These are phyloP conservation scores for Ephestia elutella DNA, from an alignment of 1,140 invertebrate genomes.

Conservation along the genomic window DNA sequence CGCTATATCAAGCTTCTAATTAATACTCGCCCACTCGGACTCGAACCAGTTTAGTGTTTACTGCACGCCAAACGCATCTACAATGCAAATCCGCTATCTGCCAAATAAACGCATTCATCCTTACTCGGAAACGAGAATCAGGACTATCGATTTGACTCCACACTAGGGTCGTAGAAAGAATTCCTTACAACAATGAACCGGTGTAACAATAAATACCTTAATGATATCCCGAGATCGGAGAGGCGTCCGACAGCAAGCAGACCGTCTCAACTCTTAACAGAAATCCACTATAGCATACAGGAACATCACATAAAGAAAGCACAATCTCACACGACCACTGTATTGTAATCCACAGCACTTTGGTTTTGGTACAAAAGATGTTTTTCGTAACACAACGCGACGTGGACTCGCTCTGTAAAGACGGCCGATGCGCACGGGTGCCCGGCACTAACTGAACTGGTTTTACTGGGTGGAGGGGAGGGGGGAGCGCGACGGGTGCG, in stretches of 20 bases:
- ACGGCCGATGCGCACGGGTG: conserved; percentile 59
- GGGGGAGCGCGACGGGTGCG: conserved; percentile 54
- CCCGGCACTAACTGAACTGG: conserved; percentile 71
- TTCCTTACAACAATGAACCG: conserved; percentile 69
- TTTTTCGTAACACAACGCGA: conserved; percentile 65
- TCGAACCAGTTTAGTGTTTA: conserved; percentile 45
- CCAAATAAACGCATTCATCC: conserved; percentile 43
- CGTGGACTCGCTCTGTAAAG: conserved; percentile 19
- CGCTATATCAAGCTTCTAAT: conserved; percentile 51
- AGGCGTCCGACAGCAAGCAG: conserved; percentile 61
- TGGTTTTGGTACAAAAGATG: conserved; percentile 59
- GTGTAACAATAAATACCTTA: conserved; percentile 74
- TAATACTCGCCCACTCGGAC: conserved; percentile 56
- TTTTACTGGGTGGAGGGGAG: conserved; percentile 49
- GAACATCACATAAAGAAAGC: conserved; percentile 60
- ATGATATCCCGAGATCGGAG: conserved; percentile 70
- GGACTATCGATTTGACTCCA: conserved; percentile 65
- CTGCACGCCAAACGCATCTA: conserved; percentile 45
- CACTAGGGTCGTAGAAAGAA: conserved; percentile 60
- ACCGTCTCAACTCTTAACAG: conserved; percentile 55
- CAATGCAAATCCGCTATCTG: conserved; percentile 55
- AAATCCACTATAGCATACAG: conserved; percentile 64
- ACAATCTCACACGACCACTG: conserved; percentile 65
- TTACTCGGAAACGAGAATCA: conserved; percentile 39
- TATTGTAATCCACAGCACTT: conserved; percentile 61